Evolutionary conservation across 2,113 vertebrate genomes (phyloP), one percentile per base, ranked within the genome.

Genomic region (Microtus richardsoni): DNA sequence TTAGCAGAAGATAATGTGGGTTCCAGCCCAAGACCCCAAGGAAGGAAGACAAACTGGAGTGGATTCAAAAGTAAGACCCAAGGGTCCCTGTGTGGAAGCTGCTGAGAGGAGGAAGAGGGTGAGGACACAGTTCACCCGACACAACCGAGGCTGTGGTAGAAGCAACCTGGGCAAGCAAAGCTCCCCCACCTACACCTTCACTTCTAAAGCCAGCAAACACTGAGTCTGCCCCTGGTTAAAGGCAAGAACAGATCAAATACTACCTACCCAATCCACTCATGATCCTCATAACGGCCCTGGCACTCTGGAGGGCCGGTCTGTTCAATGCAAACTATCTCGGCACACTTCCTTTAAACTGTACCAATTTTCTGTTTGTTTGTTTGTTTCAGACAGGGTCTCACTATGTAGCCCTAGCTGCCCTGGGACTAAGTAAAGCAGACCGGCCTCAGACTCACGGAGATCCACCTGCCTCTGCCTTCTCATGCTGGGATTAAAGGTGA

Each of bases 211-310:
- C 22, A 49, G 71, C 17, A 64, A 24, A 91, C 14, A 58, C 52
- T 39, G 71, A 66, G 87, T 17, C 4, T 77, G 44, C 19, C 60
- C n/a, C 82, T 39, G n/a, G 39, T 19, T 83, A 44, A 36, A 64
- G 39, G 77, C 0, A 3, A 2, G 54, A 62, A 44, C 77, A 88
- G 30, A 92, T 85, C 75, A 89, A 92, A 77, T 21, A 36, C 75
- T 88, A 82, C 49, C 75, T n/a, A 87, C 68, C 64, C 54, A 54
- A 47, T 16, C 64, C 22, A 95, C 86, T 28, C 75, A 93, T 89
- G 94, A 97, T 62, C 90, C 95, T 62, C 96, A 96, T 75, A 44
- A 75, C 93, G 97, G 92, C 75, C 84, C 97, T 94, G 94, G 95
- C 96, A 96, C 44, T 62, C 92, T 21, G 26, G 74, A 66, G 88